Percentiles rank a stretch among this genome's conserved stretches.
Conservation (phyloP, 2,888 invertebrate genomes). For the Euzetes globulus region DNA sequence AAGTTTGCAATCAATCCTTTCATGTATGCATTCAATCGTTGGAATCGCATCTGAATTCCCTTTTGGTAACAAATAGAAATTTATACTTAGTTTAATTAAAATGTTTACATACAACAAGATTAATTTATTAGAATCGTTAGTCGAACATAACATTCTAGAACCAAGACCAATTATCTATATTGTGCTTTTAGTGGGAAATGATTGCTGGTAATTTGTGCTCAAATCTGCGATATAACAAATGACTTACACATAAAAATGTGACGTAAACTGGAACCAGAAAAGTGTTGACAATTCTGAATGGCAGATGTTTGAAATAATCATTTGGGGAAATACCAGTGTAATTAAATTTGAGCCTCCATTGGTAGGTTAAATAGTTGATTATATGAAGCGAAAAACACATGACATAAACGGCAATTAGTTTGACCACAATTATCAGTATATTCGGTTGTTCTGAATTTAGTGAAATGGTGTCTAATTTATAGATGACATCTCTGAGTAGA, state of each 20-base stretch:
- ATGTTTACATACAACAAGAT: too few species aligned
- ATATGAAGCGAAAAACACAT: not conserved
- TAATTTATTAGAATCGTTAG: too few species aligned
- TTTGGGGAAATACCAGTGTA: not conserved
- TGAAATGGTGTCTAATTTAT: not conserved
- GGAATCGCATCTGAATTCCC: not conserved
- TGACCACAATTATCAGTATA: not conserved
- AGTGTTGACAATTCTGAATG: not conserved
- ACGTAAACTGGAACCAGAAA: not conserved
- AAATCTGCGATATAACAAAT: too few species aligned
- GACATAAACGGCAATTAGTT: not conserved
- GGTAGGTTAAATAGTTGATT: not conserved
- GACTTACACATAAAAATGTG: not conserved
- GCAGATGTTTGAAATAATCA: not conserved
- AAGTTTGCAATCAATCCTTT: not conserved
- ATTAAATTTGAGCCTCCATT: not conserved
- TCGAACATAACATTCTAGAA: too few species aligned
- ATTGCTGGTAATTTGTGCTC: too few species aligned
- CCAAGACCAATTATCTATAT: too few species aligned
- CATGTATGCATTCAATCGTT: not conserved
- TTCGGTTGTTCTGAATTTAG: not conserved
- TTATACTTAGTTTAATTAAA: too few species aligned
- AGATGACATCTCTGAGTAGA: not conserved
- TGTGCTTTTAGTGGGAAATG: too few species aligned
- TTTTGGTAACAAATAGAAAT: too few species aligned